Percentiles rank a stretch among this genome's conserved stretches.
Evolutionary conservation across 2,797 vertebrate species (phyloP).

Genomic region (Lutjanus argentimaculatus): DNA sequence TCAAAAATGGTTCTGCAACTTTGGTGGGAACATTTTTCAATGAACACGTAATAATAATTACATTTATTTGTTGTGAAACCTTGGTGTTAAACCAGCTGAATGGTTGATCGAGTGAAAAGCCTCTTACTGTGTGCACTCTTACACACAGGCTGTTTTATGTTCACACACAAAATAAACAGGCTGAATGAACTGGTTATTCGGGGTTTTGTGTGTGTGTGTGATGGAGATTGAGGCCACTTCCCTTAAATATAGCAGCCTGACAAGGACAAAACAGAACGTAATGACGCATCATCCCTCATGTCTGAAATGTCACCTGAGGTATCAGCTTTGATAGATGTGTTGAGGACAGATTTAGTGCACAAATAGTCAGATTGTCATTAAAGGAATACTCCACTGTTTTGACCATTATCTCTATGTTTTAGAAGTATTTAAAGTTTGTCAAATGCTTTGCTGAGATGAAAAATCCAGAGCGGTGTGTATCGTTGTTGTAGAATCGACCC

Average conservation of each 20-base stretch:
- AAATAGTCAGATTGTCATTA: slow-evolving; percentile 7
- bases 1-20: not conserved
- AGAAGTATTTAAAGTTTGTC: not conserved
- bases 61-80: not conserved
- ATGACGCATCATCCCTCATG: slow-evolving; percentile 35
- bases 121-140: not conserved
- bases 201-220: slow-evolving; percentile 1
- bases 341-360: slow-evolving; percentile 19
- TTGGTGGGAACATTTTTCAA: not conserved
- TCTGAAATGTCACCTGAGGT: slow-evolving; percentile 38
- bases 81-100: slow-evolving; percentile 22
- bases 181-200: slow-evolving; percentile 1
- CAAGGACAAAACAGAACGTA: slow-evolving; percentile 45
- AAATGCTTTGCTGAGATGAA: not conserved
- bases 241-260: slow-evolving; percentile 28
- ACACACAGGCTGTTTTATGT: slow-evolving; percentile 9
- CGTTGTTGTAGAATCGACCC: not conserved
- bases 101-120: slow-evolving; percentile 3
- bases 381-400: slow-evolving; percentile 6
- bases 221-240: not conserved
- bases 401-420: not conserved
- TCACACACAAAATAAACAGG: slow-evolving; percentile 7
- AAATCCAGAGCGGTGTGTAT: not conserved
- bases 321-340: slow-evolving; percentile 30
- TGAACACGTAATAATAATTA: not conserved